phyloP scores from a whole-genome alignment of 2,888 invertebrate species.

The Hydrotaea diabolus region DNA sequence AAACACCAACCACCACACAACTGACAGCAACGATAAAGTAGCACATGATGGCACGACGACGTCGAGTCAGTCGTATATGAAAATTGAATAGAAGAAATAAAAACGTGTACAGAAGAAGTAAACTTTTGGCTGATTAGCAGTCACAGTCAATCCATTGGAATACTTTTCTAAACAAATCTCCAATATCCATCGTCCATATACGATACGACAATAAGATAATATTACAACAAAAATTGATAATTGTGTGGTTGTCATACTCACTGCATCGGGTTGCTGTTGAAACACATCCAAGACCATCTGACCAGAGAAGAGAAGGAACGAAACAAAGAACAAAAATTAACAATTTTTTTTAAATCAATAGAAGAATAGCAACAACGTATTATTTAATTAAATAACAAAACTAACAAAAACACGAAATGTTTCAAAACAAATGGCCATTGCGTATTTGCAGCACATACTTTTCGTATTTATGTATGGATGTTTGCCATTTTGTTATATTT shows the following conservation, averaged over 20 bases:
- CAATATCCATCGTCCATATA: not conserved
- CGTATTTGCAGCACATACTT: not conserved
- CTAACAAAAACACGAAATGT: not conserved
- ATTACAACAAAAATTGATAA: conserved; percentile 4
- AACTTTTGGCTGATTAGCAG: not conserved
- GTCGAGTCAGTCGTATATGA: conserved; percentile 5
- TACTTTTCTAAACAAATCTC: not conserved
- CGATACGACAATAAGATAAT: not conserved
- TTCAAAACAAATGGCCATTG: not conserved
- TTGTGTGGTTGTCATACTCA: conserved; percentile 69
- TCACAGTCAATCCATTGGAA: not conserved
- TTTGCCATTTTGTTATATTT: conserved; percentile 28
- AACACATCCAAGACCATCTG: conserved; percentile 76
- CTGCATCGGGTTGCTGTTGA: conserved; percentile 75
- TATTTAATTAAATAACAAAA: conserved; percentile 15
- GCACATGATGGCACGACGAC: conserved; percentile 29
- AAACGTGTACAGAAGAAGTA: conserved; percentile 36
- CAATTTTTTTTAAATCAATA: conserved; percentile 44
- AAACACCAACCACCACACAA: conserved; percentile 4
- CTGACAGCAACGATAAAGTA: conserved; percentile 17
- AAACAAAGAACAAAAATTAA: conserved; percentile 8
- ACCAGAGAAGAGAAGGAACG: conserved; percentile 14
- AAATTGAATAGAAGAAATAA: not conserved
- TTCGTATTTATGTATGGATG: not conserved
- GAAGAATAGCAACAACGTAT: not conserved